Evolutionary conservation across 2,888 invertebrate species (phyloP), one percentile per base, ranked within the genome.

Genomic region (Meloe dianella): DNA sequence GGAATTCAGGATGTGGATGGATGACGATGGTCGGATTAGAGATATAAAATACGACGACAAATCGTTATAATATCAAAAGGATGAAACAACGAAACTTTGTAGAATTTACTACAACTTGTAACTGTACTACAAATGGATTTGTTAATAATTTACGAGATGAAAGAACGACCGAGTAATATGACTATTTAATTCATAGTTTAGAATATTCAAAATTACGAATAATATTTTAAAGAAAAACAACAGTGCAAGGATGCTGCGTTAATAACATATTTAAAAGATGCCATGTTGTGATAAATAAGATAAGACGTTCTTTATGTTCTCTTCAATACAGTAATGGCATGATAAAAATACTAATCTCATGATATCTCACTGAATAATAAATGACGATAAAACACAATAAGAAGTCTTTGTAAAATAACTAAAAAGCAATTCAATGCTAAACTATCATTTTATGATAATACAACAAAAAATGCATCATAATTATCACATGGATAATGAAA

Each of bases 71-170:
- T 9, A 51, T 51, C 24, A 24, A 20, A 47, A 1, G 51, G 51
- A 51, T 24, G 24, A 51, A 24, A 51, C 22, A 24, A 14, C 24
- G 51, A 24, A 51, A 51, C 24, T 51, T 51, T 12, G 10, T 20
- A 9, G 47, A 20, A 47, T 47, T 47, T 24, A 51, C 51, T 47
- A 51, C 12, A 51, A 51, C 51, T 51, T 51, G 51, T 51, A 51
- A 22, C 22, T 51, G 22, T 51, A 51, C 5, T 24, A 24, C 51
- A 51, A 24, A 51, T 51, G 51, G 51, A 12, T 14, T 10, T 51
- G 10, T 51, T 51, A 51, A 24, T 51, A 51, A 51, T 51, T 51
- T 22, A 51, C 22, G 17, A n/a, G n/a, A 41, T 1, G 8, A 17
- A 41, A 17, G 5, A 17, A 41, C 17, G 14, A 12, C 12, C 1